Percentiles rank a stretch among this genome's conserved stretches.
phyloP scores from a whole-genome alignment of 2,113 vertebrate species.

The Sorex fumeus region DNA sequence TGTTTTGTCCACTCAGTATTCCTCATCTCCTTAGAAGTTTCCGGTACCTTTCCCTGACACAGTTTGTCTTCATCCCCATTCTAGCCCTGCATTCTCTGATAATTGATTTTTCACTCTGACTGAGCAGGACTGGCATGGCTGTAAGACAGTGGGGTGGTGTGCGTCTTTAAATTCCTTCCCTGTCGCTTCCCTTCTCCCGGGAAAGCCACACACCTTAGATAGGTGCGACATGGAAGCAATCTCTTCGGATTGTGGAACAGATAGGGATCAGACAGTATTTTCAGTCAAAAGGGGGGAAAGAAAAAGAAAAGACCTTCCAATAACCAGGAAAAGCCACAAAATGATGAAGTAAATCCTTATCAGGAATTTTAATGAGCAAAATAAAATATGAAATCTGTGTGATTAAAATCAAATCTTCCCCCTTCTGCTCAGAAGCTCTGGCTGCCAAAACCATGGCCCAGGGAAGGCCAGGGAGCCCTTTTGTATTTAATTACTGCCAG shows the following conservation, averaged over 20 bases:
- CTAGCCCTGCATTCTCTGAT: slow-evolving; percentile 71
- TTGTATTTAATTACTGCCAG: slow-evolving; percentile 88
- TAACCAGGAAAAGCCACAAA: slow-evolving; percentile 86
- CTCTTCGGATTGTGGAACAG: slow-evolving; percentile 19
- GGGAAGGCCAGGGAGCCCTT: slow-evolving; percentile 83
- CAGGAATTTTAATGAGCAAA: slow-evolving; percentile 91
- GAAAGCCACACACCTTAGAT: slow-evolving; percentile 39
- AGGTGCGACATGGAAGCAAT: slow-evolving; percentile 3
- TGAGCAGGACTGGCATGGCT: background rate
- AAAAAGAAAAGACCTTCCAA: slow-evolving; percentile 40
- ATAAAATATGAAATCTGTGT: slow-evolving; percentile 91
- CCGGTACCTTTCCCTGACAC: slow-evolving; percentile 45
- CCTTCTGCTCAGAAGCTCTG: slow-evolving; percentile 87
- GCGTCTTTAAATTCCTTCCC: slow-evolving; percentile 54
- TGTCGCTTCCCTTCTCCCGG: background rate
- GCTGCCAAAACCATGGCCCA: slow-evolving; percentile 84
- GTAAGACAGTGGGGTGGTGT: slow-evolving; percentile 32
- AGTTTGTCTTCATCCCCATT: slow-evolving; percentile 78
- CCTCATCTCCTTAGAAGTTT: slow-evolving; percentile 11
- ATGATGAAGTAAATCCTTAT: slow-evolving; percentile 90
- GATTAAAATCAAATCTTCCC: slow-evolving; percentile 91
- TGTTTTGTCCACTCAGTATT: background rate
- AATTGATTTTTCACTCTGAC: slow-evolving; percentile 75
- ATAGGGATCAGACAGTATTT: slow-evolving; percentile 30
- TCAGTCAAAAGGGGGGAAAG: background rate